Percentiles rank a stretch among this genome's conserved stretches.
Conservation (phyloP, 2,113 vertebrate species). For the Bucco capensis region DNA sequence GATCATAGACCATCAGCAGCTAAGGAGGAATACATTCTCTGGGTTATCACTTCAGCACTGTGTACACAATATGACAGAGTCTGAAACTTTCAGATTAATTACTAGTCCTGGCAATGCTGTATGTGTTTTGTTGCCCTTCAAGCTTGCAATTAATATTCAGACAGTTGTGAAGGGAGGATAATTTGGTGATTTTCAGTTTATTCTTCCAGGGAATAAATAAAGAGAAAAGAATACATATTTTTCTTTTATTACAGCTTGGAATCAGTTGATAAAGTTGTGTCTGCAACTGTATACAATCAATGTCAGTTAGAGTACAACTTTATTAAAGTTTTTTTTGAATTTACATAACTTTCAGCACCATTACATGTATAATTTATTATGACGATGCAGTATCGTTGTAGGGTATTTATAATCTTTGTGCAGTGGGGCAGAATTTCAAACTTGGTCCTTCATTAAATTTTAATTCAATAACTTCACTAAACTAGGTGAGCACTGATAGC, state of each 20-base stretch:
- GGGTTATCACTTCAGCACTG: conserved; percentile 48
- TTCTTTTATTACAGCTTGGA: conserved; percentile 50
- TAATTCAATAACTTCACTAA: conserved; percentile 65
- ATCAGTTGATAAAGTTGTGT: conserved; percentile 67
- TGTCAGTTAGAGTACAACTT: conserved; percentile 73
- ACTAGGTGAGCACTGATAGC: conserved; percentile 55
- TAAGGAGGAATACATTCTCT: conserved; percentile 48
- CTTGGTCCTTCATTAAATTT: conserved; percentile 71
- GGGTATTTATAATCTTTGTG: conserved; percentile 70
- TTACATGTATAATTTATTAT: conserved; percentile 76
- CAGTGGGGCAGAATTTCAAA: conserved; percentile 71
- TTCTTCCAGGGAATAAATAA: conserved; percentile 73
- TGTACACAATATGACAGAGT: conserved; percentile 42
- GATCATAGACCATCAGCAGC: conserved; percentile 35
- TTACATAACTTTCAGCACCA: conserved; percentile 74
- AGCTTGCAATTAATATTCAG: conserved; percentile 74
- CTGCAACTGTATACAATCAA: conserved; percentile 60
- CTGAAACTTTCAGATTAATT: conserved; percentile 71
- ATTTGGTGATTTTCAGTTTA: conserved; percentile 74
- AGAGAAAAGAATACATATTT: conserved; percentile 43
- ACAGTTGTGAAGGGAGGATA: conserved; percentile 68
- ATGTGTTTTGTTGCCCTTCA: conserved; percentile 67
- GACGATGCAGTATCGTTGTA: conserved; percentile 47
- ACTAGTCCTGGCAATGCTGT: conserved; percentile 59
- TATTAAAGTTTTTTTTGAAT: conserved; percentile 75